Evolutionary conservation across 2,888 invertebrate genomes (phyloP), one percentile per base, ranked within the genome.

Genomic region (Autographa gamma): DNA sequence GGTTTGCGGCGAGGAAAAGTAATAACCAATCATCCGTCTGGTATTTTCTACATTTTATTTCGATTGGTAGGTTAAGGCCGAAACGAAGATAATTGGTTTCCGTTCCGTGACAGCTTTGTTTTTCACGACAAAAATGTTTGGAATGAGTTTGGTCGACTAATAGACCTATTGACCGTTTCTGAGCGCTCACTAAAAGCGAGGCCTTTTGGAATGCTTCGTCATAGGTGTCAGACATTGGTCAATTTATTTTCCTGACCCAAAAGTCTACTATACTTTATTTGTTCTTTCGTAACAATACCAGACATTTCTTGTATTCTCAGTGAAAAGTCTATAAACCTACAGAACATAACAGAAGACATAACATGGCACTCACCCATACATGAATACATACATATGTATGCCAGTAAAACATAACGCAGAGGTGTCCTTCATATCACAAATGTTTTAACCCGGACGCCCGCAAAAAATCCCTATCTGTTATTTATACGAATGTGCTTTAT

Each of bases 1-100:
- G 74, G 69, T 74, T 80, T 67, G 80, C 66, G 82, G 69, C 62
- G 65, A 69, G 66, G 65, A 69, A 74, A 74, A 74, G 82, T 84
- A 82, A 84, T 78, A 76, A 74, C 76, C 82, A 82, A 84, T 82
- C 82, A 82, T 64, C 56, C 64, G 67, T 69, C 63, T 71, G 65
- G 72, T 80, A 70, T 73, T 77, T 80, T 80, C 74, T 78, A 80
- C 73, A 73, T 82, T 84, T 84, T 77, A 82, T 84, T 82, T 80
- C 74, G 65, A 74, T 70, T 74, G 18, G 63, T 70, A 74, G 82
- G 77, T 68, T 82, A 82, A 77, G 66, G 66, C 65, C 69, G 66
- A 73, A 74, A 60, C 69, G 58, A 52, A 77, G 77, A 77, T 82
- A 82, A 84, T 82, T 82, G 84, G 80, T 82, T 82, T 82, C 71